These are phyloP conservation scores for Stictocephala bisonia DNA, from an alignment of 2,888 invertebrate genomes.

Conservation along the genomic window DNA sequence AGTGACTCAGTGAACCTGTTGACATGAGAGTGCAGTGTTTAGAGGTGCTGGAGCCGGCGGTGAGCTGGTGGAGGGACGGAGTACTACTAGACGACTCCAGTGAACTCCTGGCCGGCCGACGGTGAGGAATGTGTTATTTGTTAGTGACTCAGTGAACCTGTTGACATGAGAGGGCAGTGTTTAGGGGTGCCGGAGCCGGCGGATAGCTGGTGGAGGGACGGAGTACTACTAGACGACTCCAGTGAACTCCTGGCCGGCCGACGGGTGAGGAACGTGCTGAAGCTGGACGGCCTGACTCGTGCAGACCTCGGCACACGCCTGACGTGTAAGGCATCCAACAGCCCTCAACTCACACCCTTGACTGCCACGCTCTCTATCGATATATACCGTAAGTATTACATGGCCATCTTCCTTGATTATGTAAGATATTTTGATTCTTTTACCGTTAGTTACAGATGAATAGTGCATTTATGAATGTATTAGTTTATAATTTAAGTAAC, in stretches of 20 bases:
- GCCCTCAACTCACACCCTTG: slow-evolving; percentile 64
- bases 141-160: no score
- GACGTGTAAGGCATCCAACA: slow-evolving; percentile 65
- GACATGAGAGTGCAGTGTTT: no score
- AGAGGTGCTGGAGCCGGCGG: not conserved
- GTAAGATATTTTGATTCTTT: no score
- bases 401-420: no score
- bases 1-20: no score
- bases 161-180: not conserved
- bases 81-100: not conserved
- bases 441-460: no score
- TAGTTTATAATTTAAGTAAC: no score
- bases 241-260: slow-evolving; percentile 61
- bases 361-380: slow-evolving; percentile 64
- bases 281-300: slow-evolving; percentile 62
- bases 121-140: no score
- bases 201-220: slow-evolving; percentile 65
- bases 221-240: slow-evolving; percentile 63
- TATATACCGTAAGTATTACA: slow-evolving; percentile 66
- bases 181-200: slow-evolving; percentile 64
- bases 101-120: not conserved
- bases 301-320: slow-evolving; percentile 63
- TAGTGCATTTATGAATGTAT: no score
- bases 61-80: not conserved
- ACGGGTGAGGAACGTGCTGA: slow-evolving; percentile 63